Evolutionary conservation across 2,888 invertebrate genomes (phyloP).

Genomic region (Ferdinandea cuprea): DNA sequence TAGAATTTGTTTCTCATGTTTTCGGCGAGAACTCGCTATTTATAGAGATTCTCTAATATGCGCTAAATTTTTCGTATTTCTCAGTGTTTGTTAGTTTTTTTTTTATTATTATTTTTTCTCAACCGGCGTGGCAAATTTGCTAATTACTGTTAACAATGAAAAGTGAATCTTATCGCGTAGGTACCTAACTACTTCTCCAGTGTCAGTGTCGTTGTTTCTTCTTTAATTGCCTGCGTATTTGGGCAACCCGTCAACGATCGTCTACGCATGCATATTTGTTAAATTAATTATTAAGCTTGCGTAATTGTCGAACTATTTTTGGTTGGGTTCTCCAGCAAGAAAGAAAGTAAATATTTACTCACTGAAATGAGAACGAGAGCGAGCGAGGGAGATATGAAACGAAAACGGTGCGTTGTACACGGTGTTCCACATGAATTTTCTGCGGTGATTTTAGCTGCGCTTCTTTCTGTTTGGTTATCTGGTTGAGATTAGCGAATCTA

Average conservation of each 20-base stretch:
- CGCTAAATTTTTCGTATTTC: conserved; percentile 18
- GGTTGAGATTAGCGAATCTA: neutral
- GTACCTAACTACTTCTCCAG: neutral
- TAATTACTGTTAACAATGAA: conserved; percentile 37
- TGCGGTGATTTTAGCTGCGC: conserved; percentile 3
- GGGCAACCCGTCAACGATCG: neutral
- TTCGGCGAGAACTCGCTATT: conserved; percentile 49
- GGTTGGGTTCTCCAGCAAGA: neutral
- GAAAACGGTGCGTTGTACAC: neutral
- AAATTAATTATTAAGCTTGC: conserved; percentile 33
- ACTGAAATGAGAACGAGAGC: conserved; percentile 8
- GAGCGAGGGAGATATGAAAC: neutral
- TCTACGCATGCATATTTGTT: conserved; percentile 22
- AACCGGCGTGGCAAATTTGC: conserved; percentile 3
- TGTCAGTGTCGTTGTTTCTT: neutral
- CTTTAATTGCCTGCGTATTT: conserved; percentile 28
- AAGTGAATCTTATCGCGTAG: conserved; percentile 64
- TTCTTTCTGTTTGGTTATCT: conserved; percentile 30
- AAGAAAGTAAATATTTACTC: conserved; percentile 30
- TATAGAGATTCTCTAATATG: conserved; percentile 68
- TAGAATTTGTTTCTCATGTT: conserved; percentile 39
- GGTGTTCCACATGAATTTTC: conserved; percentile 40
- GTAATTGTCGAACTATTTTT: conserved; percentile 36
- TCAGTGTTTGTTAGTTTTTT: conserved; percentile 10
- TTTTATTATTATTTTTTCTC: neutral